Base-by-base conservation (phyloP, 2,888 invertebrate genomes). In the Germaria angustata region DNA sequence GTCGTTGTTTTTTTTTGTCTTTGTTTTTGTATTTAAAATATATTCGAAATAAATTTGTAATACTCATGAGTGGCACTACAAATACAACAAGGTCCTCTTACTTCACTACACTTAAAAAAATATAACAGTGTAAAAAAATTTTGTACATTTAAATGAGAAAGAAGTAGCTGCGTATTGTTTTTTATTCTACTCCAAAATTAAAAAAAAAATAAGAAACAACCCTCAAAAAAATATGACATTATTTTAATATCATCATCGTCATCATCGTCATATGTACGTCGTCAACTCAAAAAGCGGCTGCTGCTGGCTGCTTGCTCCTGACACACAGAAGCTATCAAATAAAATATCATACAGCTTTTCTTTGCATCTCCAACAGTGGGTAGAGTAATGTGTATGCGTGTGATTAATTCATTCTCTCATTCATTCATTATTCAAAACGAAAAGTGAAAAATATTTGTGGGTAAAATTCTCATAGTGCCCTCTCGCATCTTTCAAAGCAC, bases 1-100 rank as follows among this genome's bases (percentile, higher is more conserved):
- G 51, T 53, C 36, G 2, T n/a, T 44, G 17, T 11, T 44, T 39
- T 6, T 1, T 36, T 34, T 57, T 55, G 24, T 39, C 22, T 28
- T 34, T 69, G 69, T 32, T 34, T 49, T 66, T 44, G 34, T 69
- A 53, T 61, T 51, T 73, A 61, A 17, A 77, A 77, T 73, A 59
- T 79, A n/a, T 79, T 59, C 39, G 39, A 69, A 82, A 76, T 79
- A 82, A 61, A 76, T 75, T 82, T 82, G 82, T 68, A 82, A 82
- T 82, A 82, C 82, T 79, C 72, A 76, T 79, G 66, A 82, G 79
- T 79, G 82, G 66, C 76, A 53, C 82, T 79, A 71, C 55, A 75
- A 68, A 77, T 72, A 77, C 76, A 71, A 69, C 68, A 61, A 39
- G 39, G 53, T 22, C 53, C 73, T 73, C 41, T 73, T 73, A 61